Percentiles rank a stretch among this genome's conserved stretches.
These are phyloP conservation scores for Formica exsecta DNA, from an alignment of 1,140 invertebrate genomes.

Conservation along the genomic window DNA sequence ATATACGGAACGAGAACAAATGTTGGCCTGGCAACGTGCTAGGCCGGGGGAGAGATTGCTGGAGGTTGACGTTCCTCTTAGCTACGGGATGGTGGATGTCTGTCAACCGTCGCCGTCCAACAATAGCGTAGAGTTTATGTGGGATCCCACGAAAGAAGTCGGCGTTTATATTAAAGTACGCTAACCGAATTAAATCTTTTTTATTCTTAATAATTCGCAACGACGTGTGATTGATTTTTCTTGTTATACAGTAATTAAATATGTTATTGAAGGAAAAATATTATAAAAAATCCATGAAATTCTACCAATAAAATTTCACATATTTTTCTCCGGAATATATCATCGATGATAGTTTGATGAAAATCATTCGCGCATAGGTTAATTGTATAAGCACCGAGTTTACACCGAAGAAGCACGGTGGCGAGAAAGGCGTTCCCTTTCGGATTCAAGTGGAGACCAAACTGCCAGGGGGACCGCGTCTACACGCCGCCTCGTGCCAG, in stretches of 20 bases:
- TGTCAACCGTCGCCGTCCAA: slow-evolving; percentile 89
- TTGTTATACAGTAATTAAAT: not conserved
- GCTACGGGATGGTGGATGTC: slow-evolving; percentile 96
- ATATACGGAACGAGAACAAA: slow-evolving; percentile 97
- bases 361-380: slow-evolving; percentile 87
- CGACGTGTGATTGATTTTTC: not conserved
- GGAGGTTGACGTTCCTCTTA: slow-evolving; percentile 97
- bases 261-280: not conserved
- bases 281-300: not conserved
- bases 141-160: slow-evolving; percentile 98
- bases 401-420: slow-evolving; percentile 98
- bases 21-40: slow-evolving; percentile 95
- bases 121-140: slow-evolving; percentile 95
- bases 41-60: slow-evolving; percentile 96
- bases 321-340: not conserved
- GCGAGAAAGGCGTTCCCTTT: slow-evolving; percentile 99
- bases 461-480: slow-evolving; percentile 84
- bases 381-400: slow-evolving; percentile 99
- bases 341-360: not conserved
- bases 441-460: slow-evolving; percentile 96
- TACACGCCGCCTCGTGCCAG: slow-evolving; percentile 98
- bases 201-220: not conserved
- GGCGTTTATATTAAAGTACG: slow-evolving; percentile 96
- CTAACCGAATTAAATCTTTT: not conserved
- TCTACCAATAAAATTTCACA: not conserved